Evolutionary conservation across 2,797 vertebrate genomes (phyloP).

Genomic region (Sternarchorhynchus goeldii): DNA sequence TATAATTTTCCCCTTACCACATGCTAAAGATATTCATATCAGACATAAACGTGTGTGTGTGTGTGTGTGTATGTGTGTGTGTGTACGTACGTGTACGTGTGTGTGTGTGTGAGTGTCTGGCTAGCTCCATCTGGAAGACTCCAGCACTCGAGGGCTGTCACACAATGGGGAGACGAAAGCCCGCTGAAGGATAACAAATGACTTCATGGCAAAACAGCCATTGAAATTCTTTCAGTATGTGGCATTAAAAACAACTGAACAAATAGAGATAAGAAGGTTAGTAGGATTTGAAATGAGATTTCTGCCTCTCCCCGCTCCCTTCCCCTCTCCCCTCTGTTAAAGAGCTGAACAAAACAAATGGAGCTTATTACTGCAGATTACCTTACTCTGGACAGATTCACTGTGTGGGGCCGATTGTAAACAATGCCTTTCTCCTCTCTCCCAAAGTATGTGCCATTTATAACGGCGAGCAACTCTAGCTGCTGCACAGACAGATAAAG

Average conservation of each 20-base stretch:
- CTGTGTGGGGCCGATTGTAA: conserved; percentile 81
- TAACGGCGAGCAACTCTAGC: conserved; percentile 78
- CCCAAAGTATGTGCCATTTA: conserved; percentile 81
- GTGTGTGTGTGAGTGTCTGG: conserved; percentile 76
- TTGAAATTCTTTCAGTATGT: conserved; percentile 99
- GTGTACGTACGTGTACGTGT: conserved; percentile 54
- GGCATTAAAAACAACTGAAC: conserved; percentile 99
- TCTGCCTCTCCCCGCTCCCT: conserved; percentile 69
- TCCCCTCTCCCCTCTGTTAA: conserved; percentile 72
- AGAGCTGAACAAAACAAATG: conserved; percentile 93
- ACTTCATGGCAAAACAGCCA: conserved; percentile 99
- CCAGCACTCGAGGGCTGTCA: conserved; percentile 91
- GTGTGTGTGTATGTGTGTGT: conserved; percentile 45
- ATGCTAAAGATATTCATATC: conserved; percentile 88
- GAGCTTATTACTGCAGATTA: conserved; percentile 87
- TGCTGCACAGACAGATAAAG: conserved; percentile 74
- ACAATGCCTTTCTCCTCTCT: conserved; percentile 78
- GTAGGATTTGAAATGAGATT: conserved; percentile 97
- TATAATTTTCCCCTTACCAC: conserved; percentile 87
- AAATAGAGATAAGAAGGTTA: conserved; percentile 99
- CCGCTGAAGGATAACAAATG: conserved; percentile 99
- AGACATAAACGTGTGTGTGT: conserved; percentile 56
- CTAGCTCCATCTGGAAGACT: conserved; percentile 96
- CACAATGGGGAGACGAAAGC: conserved; percentile 98
- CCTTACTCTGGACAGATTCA: conserved; percentile 85